Conservation (phyloP, 2,797 vertebrate species). For the Etheostoma perlongum region DNA sequence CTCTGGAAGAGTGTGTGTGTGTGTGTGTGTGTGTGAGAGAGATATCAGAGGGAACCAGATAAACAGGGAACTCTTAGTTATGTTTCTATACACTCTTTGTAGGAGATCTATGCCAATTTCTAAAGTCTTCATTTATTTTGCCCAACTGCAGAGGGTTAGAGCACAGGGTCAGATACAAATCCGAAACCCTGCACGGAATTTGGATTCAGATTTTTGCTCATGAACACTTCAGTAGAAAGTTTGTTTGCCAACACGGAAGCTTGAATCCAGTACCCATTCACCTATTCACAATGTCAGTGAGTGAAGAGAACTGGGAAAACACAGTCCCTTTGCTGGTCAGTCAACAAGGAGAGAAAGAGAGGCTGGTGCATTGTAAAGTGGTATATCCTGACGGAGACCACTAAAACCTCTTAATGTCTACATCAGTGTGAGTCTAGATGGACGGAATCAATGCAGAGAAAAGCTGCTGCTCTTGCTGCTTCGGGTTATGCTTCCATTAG, state of each 20-base stretch:
- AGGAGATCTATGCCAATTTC: background rate
- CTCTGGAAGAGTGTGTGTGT: slow-evolving; percentile 50
- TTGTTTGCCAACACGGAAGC: background rate
- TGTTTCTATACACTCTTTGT: background rate
- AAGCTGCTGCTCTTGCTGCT: slow-evolving; percentile 70
- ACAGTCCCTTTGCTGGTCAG: background rate
- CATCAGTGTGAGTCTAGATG: slow-evolving; percentile 50
- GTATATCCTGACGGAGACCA: slow-evolving; percentile 30
- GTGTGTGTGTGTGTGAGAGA: slow-evolving; percentile 5
- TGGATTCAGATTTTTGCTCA: slow-evolving; percentile 21
- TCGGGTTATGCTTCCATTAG: slow-evolving; percentile 78
- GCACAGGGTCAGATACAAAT: slow-evolving; percentile 3
- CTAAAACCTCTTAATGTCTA: slow-evolving; percentile 62
- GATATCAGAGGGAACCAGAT: background rate
- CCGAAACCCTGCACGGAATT: background rate
- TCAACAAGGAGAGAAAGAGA: slow-evolving; percentile 20
- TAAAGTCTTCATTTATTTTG: background rate
- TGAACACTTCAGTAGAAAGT: slow-evolving; percentile 26
- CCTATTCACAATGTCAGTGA: background rate
- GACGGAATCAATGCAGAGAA: slow-evolving; percentile 74
- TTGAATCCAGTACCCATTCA: background rate
- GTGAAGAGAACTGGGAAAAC: slow-evolving; percentile 7
- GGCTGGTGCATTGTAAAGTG: slow-evolving; percentile 52
- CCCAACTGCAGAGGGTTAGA: background rate
- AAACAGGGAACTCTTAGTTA: background rate